A percentile compares a stretch with the other conserved stretches of the same genome.
These are phyloP conservation scores for Eupristina koningsbergeri DNA, from an alignment of 1,140 invertebrate species.

Conservation along the genomic window DNA sequence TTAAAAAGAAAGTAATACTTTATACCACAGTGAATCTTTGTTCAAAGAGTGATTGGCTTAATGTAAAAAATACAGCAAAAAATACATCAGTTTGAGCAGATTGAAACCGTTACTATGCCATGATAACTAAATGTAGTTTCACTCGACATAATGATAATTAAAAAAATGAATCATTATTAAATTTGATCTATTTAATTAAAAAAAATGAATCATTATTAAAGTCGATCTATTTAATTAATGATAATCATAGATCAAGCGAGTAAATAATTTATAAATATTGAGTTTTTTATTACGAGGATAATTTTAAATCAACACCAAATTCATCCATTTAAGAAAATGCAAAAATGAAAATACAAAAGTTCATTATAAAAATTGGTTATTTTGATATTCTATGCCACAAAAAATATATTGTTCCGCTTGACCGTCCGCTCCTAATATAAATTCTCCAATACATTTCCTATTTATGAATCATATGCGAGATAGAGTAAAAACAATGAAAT, in stretches of 20 bases:
- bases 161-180: background rate
- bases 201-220: background rate
- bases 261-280: no score
- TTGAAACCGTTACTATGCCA: background rate
- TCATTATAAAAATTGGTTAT: background rate
- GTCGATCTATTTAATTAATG: background rate
- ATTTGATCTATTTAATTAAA: background rate
- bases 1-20: background rate
- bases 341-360: no score
- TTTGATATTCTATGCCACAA: background rate
- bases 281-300: no score
- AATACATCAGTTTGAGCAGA: background rate
- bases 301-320: no score
- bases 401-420: background rate
- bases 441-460: background rate
- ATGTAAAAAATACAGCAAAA: background rate
- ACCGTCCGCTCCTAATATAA: background rate
- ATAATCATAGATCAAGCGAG: no score
- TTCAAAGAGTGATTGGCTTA: background rate
- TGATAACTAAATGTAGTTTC: background rate
- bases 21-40: background rate
- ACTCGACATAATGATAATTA: background rate
- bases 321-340: no score
- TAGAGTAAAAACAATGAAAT: background rate
- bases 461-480: background rate